Base-by-base conservation (phyloP, 1,140 invertebrate genomes). In the Capitella teleta region DNA sequence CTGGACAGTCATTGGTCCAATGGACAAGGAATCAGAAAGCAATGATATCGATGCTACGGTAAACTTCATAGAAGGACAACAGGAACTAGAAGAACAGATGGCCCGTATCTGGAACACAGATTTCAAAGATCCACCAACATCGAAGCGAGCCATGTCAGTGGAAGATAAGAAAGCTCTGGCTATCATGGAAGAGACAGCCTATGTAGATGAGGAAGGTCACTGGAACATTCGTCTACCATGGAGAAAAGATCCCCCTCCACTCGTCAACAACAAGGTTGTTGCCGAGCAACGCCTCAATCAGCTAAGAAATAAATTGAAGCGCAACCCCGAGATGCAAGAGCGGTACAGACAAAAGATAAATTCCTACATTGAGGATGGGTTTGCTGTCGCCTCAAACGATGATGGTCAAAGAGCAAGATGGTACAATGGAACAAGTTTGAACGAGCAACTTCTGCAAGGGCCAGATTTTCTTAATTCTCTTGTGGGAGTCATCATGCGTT, bases 381-480 rank as follows among this genome's bases (percentile, higher is more conserved):
- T n/a, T n/a, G n/a, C n/a, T n/a, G n/a, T n/a, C n/a, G n/a, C n/a
- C n/a, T n/a, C n/a, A 10, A 10, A 34, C 32, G 32, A 47, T 24
- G 42, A 44, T 10, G 19, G 24, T 4, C 5, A 44, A 21, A 8
- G 10, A 19, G 10, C 32, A 34, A 10, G 10, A 34, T 10, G 10
- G 32, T 10, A 34, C 16, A 34, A 48, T 14, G 59, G 59, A 25
- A 52, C 41, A 21, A 63, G 59, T 5, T 40, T 67, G 1, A 66
- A 67, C 43, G 44, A 58, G 10, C 19, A 36, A 8, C 37, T 66
- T 12, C 32, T 59, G 1, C 24, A 51, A 8, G 63, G 65, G 8
- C 70, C 74, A 5, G 62, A 62, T 46, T 42, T 76, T 0, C 70
- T 74, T 53, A 62, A 44, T 41, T 42, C 18, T 40, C 42, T 63